phyloP scores from a whole-genome alignment of 2,888 invertebrate genomes.

The Theodoxus fluviatilis region DNA sequence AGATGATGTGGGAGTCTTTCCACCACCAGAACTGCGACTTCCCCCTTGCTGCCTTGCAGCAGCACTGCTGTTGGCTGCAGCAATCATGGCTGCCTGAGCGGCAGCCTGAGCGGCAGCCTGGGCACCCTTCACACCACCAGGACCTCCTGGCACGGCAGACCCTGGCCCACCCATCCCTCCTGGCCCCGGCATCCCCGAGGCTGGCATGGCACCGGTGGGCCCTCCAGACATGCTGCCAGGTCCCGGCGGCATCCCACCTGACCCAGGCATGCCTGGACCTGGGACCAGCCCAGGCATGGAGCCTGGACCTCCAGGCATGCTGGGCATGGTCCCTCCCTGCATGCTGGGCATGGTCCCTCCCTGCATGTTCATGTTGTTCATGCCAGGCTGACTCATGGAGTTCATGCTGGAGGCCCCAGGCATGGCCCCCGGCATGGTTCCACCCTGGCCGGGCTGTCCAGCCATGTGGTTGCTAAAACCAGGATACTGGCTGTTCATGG shows the following conservation, averaged over 20 bases:
- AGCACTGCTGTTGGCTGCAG: slow-evolving; percentile 49
- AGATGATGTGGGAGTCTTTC: too few species aligned
- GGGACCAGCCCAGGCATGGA: slow-evolving; percentile 25
- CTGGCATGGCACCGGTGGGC: slow-evolving; percentile 30
- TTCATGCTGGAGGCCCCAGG: slow-evolving; percentile 36
- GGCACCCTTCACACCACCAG: slow-evolving; percentile 52
- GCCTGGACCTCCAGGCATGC: slow-evolving; percentile 27
- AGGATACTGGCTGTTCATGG: slow-evolving; percentile 50
- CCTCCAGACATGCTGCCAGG: too few species aligned
- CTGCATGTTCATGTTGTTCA: too few species aligned
- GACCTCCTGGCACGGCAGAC: slow-evolving; percentile 4
- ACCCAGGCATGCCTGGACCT: slow-evolving; percentile 19
- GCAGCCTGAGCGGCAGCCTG: slow-evolving; percentile 63
- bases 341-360: too few species aligned
- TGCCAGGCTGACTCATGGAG: slow-evolving; percentile 28
- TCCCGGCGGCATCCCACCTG: too few species aligned
- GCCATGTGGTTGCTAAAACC: slow-evolving; percentile 39
- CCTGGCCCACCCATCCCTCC: slow-evolving; percentile 15
- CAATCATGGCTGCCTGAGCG: slow-evolving; percentile 60
- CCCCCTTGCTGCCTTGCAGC: slow-evolving; percentile 22
- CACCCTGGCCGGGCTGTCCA: slow-evolving; percentile 32
- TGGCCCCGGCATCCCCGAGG: slow-evolving; percentile 24
- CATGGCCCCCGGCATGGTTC: slow-evolving; percentile 35
- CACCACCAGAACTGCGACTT: too few species aligned
- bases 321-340: too few species aligned